Evolutionary conservation across 2,888 invertebrate genomes (phyloP).

Genomic region (Cerastis rubricosa): DNA sequence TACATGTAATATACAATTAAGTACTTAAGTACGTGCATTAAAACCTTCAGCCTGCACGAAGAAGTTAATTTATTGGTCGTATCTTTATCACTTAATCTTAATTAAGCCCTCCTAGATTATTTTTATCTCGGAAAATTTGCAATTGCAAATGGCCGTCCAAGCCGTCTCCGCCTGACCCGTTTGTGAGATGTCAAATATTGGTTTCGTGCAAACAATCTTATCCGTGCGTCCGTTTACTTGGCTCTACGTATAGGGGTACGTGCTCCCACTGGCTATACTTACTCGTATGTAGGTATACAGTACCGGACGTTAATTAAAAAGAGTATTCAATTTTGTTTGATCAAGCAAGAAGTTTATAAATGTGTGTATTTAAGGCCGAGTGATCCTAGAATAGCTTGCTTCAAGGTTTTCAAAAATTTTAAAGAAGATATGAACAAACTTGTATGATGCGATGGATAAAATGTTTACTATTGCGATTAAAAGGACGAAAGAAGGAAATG

Average conservation of each 20-base stretch:
- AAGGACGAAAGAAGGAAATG: constrained; percentile 13
- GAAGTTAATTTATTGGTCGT: constrained; percentile 67
- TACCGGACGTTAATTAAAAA: constrained; percentile 54
- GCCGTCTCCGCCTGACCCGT: constrained; percentile 85
- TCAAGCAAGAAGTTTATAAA: constrained; percentile 39
- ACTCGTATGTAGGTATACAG: constrained; percentile 29
- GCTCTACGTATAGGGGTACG: constrained; percentile 76
- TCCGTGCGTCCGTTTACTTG: constrained; percentile 84
- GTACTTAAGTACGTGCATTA: constrained; percentile 51
- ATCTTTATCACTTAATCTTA: constrained; percentile 83
- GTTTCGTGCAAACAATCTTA: constrained; percentile 86
- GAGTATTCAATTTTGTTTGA: constrained; percentile 38
- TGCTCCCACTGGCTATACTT: constrained; percentile 43
- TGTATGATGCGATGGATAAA: constrained; percentile 1
- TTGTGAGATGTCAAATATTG: constrained; percentile 88
- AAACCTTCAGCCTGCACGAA: constrained; percentile 68
- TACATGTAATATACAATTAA: constrained; percentile 38
- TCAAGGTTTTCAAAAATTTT: constrained; percentile 34
- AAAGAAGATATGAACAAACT: constrained; percentile 10
- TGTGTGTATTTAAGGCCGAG: constrained; percentile 27
- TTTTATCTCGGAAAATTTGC: constrained; percentile 89
- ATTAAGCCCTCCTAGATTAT: constrained; percentile 84
- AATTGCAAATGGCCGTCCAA: constrained; percentile 85
- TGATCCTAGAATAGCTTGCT: constrained; percentile 47
- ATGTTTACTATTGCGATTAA: constrained; percentile 22